Percentiles rank a stretch among this genome's conserved stretches.
These are phyloP conservation scores for Eonycteris spelaea DNA, from an alignment of 2,113 vertebrate species.

Conservation along the genomic window DNA sequence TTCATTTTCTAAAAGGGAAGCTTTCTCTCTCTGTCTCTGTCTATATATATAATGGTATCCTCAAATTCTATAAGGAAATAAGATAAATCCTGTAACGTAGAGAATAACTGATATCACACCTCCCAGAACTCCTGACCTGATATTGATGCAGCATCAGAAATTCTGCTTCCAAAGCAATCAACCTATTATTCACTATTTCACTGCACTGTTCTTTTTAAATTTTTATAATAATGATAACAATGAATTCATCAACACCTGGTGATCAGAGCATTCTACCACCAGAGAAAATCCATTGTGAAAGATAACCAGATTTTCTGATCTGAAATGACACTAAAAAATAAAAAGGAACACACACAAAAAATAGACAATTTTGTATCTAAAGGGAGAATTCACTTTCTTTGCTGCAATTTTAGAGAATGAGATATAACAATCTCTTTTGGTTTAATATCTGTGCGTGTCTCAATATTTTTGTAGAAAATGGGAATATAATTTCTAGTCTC, in stretches of 20 bases:
- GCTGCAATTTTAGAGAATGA: conserved; percentile 67
- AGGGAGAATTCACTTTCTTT: not conserved
- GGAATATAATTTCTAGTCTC: conserved; percentile 42
- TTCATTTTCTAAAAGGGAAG: not conserved
- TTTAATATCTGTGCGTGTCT: conserved; percentile 20
- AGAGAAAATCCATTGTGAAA: conserved; percentile 50
- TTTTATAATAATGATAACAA: conserved; percentile 40
- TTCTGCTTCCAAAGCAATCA: not conserved
- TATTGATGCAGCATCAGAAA: not conserved
- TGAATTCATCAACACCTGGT: conserved; percentile 29
- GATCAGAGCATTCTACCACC: not conserved
- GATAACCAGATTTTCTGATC: conserved; percentile 36
- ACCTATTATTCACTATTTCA: not conserved
- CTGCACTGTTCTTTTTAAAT: not conserved
- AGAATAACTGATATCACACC: not conserved
- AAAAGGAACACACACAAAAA: not conserved
- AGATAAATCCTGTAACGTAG: not conserved
- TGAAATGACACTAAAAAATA: conserved; percentile 25
- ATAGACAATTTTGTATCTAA: not conserved
- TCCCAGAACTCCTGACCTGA: not conserved
- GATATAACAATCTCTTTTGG: conserved; percentile 50
- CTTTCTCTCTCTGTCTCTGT: not conserved
- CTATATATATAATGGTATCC: not conserved
- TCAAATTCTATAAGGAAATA: not conserved
- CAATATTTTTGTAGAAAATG: conserved; percentile 71